Evolutionary conservation across 2,113 vertebrate species (phyloP).

Genomic region (Cryptotis parvus): DNA sequence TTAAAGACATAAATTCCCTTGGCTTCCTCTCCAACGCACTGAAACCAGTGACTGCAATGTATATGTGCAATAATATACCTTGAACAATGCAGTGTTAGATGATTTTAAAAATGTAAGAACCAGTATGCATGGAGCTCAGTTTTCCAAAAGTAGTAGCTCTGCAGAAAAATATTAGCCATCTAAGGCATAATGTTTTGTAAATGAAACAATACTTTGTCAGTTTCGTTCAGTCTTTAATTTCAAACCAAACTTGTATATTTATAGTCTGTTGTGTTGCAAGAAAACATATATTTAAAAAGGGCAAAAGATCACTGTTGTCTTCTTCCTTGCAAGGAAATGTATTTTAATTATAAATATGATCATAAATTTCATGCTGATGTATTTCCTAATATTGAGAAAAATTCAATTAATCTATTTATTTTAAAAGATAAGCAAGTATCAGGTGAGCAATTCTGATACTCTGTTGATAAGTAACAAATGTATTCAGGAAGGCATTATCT

Average conservation of each 20-base stretch:
- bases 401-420: neutral
- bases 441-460: neutral
- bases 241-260: neutral
- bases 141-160: neutral
- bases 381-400: neutral
- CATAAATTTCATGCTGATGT: neutral
- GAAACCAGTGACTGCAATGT: neutral
- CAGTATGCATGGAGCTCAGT: neutral
- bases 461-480: neutral
- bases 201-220: neutral
- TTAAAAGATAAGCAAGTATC: neutral
- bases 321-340: neutral
- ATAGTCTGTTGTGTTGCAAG: neutral
- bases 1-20: neutral
- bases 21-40: neutral
- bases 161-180: neutral
- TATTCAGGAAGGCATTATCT: neutral
- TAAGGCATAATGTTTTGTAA: neutral
- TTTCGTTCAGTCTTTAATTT: slow-evolving; percentile 8
- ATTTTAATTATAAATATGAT: slow-evolving; percentile 32
- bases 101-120: neutral
- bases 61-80: neutral
- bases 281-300: neutral
- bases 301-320: neutral
- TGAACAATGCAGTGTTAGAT: neutral